Percentiles rank a stretch among this genome's conserved stretches.
Evolutionary conservation across 2,888 invertebrate genomes (phyloP).

Genomic region (Tenthredo distinguenda): DNA sequence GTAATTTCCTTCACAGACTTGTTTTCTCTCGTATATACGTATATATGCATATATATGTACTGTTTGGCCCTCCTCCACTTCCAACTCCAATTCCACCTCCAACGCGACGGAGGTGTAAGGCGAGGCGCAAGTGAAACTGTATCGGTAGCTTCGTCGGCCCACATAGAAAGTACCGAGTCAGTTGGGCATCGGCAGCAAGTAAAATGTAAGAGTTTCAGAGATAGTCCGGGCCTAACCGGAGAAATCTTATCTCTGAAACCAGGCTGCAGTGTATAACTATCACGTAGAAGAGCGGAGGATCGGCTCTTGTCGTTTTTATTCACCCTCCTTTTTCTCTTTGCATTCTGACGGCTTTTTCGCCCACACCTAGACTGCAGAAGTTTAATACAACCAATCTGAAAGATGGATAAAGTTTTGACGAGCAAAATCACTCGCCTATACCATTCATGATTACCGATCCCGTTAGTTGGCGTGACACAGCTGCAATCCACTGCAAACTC

Average conservation of each 20-base stretch:
- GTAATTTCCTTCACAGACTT: background rate
- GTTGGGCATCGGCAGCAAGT: background rate
- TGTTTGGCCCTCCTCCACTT: background rate
- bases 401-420: background rate
- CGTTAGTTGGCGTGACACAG: background rate
- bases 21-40: conserved; percentile 7
- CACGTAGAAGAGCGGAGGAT: no score
- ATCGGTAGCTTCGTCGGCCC: conserved; percentile 29
- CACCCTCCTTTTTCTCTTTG: background rate
- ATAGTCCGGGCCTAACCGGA: conserved; percentile 3
- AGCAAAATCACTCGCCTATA: background rate
- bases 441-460: background rate
- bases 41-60: no score
- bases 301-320: background rate
- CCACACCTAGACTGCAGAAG: no score
- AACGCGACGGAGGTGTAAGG: background rate
- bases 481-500: background rate
- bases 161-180: conserved; percentile 38
- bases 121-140: conserved; percentile 42
- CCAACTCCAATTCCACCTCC: background rate
- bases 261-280: background rate
- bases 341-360: background rate
- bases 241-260: background rate
- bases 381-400: no score
- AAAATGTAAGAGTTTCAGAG: conserved; percentile 19